Evolutionary conservation across 2,113 vertebrate species (phyloP), one percentile per base, ranked within the genome.

Genomic region (Tragelaphus buxtoni): DNA sequence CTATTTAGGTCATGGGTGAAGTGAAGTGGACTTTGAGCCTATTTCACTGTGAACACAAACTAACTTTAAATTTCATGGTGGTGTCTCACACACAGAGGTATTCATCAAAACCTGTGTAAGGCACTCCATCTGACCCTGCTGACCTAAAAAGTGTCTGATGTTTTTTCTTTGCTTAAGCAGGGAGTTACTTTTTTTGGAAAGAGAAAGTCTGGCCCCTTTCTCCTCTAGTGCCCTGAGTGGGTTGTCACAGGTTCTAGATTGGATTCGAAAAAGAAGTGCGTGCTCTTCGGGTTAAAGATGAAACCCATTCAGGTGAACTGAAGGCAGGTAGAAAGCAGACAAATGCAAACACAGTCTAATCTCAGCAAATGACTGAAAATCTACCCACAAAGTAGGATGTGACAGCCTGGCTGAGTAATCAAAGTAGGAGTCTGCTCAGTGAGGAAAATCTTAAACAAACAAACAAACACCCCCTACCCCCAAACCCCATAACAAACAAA

Each of bases 261-360:
- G 24, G 12, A 93, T 81, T 88, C 0, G 13, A 45, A 93, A 74
- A 39, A 94, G 47, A 87, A 96, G 11, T 39, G 10, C 32, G 17
- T 88, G 26, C 32, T 45, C 35, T 95, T 88, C 56, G 56, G 72
- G 30, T 51, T 92, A 82, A 93, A 96, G 61, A 79, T 24, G 35
- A 74, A 95, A 95, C 88, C 14, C n/a, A 86, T 45, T 74, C 42
- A 24, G n/a, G n/a, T n/a, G n/a, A 74, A 72, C 9, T 51, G 61
- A 96, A 42, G 77, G 88, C n/a, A 83, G 24, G 56, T 28, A 56
- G 32, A 97, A 96, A 81, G 12, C 56, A 96, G 80, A 13, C 39
- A 82, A n/a, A 55, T 24, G 18, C 39, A 84, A n/a, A 74, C 17
- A 28, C 9, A 39, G 26, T 56, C 42, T 94, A 90, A 69, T 32